Evolutionary conservation across 2,113 vertebrate species (phyloP), one percentile per base, ranked within the genome.

Genomic region (Neolamprologus sp.): DNA sequence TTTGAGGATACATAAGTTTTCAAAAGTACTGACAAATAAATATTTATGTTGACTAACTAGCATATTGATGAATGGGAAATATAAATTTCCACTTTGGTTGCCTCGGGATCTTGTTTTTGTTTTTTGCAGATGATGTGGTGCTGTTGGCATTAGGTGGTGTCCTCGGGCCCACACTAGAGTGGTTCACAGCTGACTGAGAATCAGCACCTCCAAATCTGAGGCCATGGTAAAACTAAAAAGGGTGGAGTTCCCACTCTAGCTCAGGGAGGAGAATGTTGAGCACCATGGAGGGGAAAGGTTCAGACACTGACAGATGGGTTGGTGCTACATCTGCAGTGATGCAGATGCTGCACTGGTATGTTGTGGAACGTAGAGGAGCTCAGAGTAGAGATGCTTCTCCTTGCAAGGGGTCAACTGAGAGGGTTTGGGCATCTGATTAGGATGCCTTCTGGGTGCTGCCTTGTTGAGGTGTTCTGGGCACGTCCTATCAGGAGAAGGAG

Each of bases 321-420:
- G n/a, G 35, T 42, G 35, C 65, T 23, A 14, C 35, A 42, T 23
- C 35, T 4, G 65, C 65, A 71, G 65, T 42, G 35, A 42, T 71
- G 65, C n/a, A 40, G 65, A 42, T 23, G 65, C n/a, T 42, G 65
- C 60, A 37, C 30, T 65, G 60, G 30, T n/a, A n/a, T 63, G 30
- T 63, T 63, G 58, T 65, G 30, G 60, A 65, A 65, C 1, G 2
- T 12, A 65, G 30, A 7, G 30, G 30, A 35, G 17, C 17, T 65
- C 7, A 14, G 37, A 9, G 65, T 42, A 71, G 37, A 42, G 12
- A 6, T 42, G 65, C 7, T 71, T 42, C 65, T 16, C 65, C 12
- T 21, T 42, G 12, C 3, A 71, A 42, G 7, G n/a, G 21, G 65
- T 42, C 37, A 6, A 14, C n/a, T 6, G 35, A 42, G 63, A 14